Evolutionary conservation across 2,888 invertebrate species (phyloP).

Genomic region (Hirtodrosophila histrioides): DNA sequence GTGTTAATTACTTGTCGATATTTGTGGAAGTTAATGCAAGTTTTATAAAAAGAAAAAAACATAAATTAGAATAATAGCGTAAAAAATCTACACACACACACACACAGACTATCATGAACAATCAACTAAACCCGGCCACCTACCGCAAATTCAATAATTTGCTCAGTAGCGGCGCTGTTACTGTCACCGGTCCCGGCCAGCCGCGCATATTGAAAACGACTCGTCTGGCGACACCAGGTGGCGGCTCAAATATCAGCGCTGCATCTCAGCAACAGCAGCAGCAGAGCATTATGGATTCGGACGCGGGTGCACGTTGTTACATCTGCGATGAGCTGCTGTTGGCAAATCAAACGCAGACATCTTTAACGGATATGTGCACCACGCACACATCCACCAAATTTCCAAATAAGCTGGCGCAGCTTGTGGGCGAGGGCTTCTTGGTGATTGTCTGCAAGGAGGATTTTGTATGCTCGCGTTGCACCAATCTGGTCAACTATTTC

Average conservation of each 20-base stretch:
- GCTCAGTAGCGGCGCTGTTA: constrained; percentile 84
- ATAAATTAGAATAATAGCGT: constrained; percentile 52
- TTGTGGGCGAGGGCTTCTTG: constrained; percentile 85
- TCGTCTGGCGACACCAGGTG: constrained; percentile 51
- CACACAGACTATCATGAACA: constrained; percentile 70
- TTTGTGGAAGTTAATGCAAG: constrained; percentile 23
- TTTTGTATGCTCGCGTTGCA: constrained; percentile 84
- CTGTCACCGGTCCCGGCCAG: constrained; percentile 84
- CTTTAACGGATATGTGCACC: constrained; percentile 83
- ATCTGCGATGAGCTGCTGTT: constrained; percentile 84
- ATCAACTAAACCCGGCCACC: constrained; percentile 83
- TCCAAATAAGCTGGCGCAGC: constrained; percentile 85
- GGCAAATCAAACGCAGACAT: constrained; percentile 77
- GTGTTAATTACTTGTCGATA: constrained; percentile 3
- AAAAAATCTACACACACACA: constrained; percentile 30
- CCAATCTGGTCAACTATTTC: constrained; percentile 84
- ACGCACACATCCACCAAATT: constrained; percentile 84
- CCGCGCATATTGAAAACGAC: constrained; percentile 82
- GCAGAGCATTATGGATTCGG: constrained; percentile 54
- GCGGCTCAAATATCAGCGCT: constrained; percentile 58
- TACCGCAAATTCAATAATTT: constrained; percentile 84
- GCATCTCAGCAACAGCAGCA: constrained; percentile 47
- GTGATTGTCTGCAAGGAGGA: constrained; percentile 85
- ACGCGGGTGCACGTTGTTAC: constrained; percentile 81
- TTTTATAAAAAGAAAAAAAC: constrained; percentile 6